Conservation (phyloP, 2,113 vertebrate genomes). For the Crotalus tigris region DNA sequence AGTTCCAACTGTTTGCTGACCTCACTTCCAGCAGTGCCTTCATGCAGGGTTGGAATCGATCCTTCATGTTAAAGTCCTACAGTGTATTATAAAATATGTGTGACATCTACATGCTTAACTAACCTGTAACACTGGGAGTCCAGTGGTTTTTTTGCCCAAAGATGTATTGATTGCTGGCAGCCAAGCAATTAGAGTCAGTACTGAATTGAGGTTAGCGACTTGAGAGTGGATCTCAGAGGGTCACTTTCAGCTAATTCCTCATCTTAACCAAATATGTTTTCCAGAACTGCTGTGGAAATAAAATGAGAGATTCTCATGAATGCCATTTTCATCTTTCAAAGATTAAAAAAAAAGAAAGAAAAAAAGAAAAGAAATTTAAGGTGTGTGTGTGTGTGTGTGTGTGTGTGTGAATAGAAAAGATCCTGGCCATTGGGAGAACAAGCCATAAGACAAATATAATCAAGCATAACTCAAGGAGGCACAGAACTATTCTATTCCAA, state of each 20-base stretch:
- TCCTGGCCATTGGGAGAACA: too few species aligned
- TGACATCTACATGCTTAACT: not conserved
- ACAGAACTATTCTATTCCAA: too few species aligned
- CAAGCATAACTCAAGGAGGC: too few species aligned
- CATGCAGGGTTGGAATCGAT: not conserved
- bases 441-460: too few species aligned
- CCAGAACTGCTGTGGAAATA: not conserved
- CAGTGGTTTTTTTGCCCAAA: not conserved
- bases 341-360: not conserved
- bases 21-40: not conserved
- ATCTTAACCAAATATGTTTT: not conserved
- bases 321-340: not conserved
- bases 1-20: conserved; percentile 17
- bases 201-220: not conserved
- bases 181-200: not conserved
- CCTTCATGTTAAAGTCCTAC: not conserved
- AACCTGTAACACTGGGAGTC: not conserved
- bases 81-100: not conserved
- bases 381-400: too few species aligned
- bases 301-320: not conserved
- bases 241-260: not conserved
- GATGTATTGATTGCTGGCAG: not conserved
- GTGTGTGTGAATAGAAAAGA: too few species aligned
- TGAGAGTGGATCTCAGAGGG: not conserved
- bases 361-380: not conserved